Percentiles rank a stretch among this genome's conserved stretches.
These are phyloP conservation scores for Coendou prehensilis DNA, from an alignment of 2,797 vertebrate species.

Conservation along the genomic window DNA sequence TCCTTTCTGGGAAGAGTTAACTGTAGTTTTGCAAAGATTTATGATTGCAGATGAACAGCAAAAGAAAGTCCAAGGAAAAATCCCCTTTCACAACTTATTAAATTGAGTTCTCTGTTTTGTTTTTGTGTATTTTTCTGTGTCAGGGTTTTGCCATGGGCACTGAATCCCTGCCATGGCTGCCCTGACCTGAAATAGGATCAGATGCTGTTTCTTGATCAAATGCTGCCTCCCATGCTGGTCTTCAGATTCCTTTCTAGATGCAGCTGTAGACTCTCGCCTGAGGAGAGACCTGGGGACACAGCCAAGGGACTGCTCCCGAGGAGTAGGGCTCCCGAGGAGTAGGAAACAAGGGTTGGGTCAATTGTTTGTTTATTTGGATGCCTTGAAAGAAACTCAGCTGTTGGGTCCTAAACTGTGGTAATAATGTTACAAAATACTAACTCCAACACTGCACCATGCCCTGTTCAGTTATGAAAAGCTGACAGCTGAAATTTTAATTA, in stretches of 20 bases:
- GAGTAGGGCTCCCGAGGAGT: background rate
- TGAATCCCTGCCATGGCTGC: background rate
- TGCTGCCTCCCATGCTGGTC: background rate
- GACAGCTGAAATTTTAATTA: background rate
- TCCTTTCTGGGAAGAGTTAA: background rate
- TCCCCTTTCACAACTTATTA: background rate
- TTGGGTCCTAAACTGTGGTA: background rate
- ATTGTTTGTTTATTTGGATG: constrained; percentile 37
- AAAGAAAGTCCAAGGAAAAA: constrained; percentile 54
- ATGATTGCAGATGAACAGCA: constrained; percentile 8
- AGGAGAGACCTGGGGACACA: background rate
- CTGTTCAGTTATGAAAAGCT: background rate
- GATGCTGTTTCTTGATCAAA: constrained; percentile 48
- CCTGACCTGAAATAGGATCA: constrained; percentile 32
- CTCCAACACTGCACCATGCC: background rate
- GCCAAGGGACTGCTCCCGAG: background rate
- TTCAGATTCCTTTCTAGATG: background rate
- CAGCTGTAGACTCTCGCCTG: background rate
- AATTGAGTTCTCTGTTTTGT: background rate
- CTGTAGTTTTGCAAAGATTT: constrained; percentile 53
- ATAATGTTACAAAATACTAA: constrained; percentile 19
- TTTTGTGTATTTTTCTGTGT: constrained; percentile 28
- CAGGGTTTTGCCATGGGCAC: constrained; percentile 32
- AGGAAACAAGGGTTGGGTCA: background rate
- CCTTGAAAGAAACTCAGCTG: constrained; percentile 38